Evolutionary conservation across 2,797 vertebrate genomes (phyloP), one percentile per base, ranked within the genome.

Genomic region (Aulostomus chinensis): DNA sequence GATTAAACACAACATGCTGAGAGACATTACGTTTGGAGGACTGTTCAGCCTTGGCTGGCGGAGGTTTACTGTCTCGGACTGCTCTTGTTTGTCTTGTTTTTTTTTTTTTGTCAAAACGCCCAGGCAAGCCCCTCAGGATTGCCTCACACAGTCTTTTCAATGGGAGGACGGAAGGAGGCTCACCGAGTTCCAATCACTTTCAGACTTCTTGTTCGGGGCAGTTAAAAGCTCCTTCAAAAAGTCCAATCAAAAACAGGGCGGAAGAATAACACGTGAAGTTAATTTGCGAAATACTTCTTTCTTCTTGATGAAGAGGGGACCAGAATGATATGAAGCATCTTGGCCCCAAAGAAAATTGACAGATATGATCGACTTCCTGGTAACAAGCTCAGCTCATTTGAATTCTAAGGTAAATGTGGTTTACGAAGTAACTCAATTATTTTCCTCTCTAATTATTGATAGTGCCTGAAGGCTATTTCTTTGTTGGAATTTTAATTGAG

Each of bases 171-270:
- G 25, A 61, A 49, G 25, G 58, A 55, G 37, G 58, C 81, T 73
- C 30, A 60, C 37, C 75, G 53, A 49, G 42, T 67, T 65, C 24
- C 59, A 36, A 70, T 55, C 56, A 45, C 12, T 59, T 68, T 76
- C 38, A 73, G 56, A 68, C 55, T 56, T 64, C 49, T 56, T 48
- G 76, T 79, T 84, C 37, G 43, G 34, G 79, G 79, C 76, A 60
- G 31, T 39, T 81, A 76, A 62, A 70, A 83, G 58, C 74, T 82
- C 63, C 82, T 87, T 88, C 6, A 86, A 78, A 82, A 84, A 70
- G 63, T 64, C 77, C 73, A 78, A 87, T 84, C 70, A 25, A 77
- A 81, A 83, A 76, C 59, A 71, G 21, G 30, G 58, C 61, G 73
- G 73, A 52, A 70, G 59, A 60, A 71, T 68, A 74, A 70, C 71